Evolutionary conservation across 1,140 invertebrate species (phyloP).

Genomic region (Tetragonula clypearis): DNA sequence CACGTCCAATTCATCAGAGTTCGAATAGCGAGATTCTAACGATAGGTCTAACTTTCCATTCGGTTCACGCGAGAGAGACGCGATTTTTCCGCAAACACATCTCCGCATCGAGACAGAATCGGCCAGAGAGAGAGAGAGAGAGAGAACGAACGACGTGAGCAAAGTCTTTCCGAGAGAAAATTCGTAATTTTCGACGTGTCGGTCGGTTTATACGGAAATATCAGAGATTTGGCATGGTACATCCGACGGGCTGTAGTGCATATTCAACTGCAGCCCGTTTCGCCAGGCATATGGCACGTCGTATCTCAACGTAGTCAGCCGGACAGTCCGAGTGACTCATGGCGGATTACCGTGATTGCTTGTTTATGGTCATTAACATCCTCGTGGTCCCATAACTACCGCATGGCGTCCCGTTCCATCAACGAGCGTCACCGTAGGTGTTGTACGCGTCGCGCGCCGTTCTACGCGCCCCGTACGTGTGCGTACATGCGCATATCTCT

Average conservation of each 20-base stretch:
- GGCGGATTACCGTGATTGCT: constrained; percentile 80
- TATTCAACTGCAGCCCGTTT: constrained; percentile 67
- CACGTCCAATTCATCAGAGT: too few species aligned
- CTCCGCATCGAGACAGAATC: too few species aligned
- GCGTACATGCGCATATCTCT: constrained; percentile 9
- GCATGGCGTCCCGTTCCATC: constrained; percentile 76
- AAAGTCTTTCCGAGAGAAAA: background rate
- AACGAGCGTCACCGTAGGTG: constrained; percentile 59
- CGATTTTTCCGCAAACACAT: too few species aligned
- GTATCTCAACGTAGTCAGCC: constrained; percentile 73
- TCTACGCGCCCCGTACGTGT: constrained; percentile 35
- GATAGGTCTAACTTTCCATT: too few species aligned
- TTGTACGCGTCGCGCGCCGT: constrained; percentile 13
- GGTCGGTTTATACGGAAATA: background rate
- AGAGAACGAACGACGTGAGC: background rate
- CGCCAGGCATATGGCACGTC: constrained; percentile 75
- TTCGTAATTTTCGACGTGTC: background rate
- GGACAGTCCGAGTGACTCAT: constrained; percentile 80
- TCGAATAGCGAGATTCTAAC: too few species aligned
- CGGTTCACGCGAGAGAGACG: too few species aligned
- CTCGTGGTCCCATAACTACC: constrained; percentile 79
- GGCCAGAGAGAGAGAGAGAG: too few species aligned
- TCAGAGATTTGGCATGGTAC: constrained; percentile 23
- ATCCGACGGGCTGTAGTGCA: constrained; percentile 36
- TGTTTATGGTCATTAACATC: constrained; percentile 82